A percentile compares a stretch with the other conserved stretches of the same genome.
Evolutionary conservation across 2,888 invertebrate genomes (phyloP).

Genomic region (Dusona sp.): DNA sequence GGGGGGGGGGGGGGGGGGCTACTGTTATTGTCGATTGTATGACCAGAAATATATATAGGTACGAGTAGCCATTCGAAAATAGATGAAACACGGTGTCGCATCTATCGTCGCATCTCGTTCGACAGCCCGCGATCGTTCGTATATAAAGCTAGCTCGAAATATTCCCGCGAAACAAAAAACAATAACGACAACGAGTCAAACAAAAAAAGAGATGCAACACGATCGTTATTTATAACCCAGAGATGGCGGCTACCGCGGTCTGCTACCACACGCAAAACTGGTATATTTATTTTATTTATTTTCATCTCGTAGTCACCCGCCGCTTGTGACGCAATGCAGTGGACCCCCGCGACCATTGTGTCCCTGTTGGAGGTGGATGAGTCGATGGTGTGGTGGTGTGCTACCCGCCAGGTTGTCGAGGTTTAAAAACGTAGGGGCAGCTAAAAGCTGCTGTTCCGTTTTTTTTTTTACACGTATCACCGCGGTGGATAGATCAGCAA

Average conservation of each 20-base stretch:
- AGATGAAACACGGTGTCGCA: slow-evolving; percentile 76
- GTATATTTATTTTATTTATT: slow-evolving; percentile 41
- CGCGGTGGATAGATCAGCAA: slow-evolving; percentile 82
- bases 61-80: slow-evolving; percentile 53
- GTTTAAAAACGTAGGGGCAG: slow-evolving; percentile 54
- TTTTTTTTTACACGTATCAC: slow-evolving; percentile 68
- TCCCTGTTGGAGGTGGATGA: slow-evolving; percentile 28
- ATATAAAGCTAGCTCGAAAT: neutral
- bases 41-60: neutral
- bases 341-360: slow-evolving; percentile 18
- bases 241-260: slow-evolving; percentile 47
- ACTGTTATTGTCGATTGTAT: slow-evolving; percentile 8
- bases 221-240: slow-evolving; percentile 63
- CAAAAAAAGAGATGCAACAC: slow-evolving; percentile 12
- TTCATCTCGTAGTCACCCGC: slow-evolving; percentile 28
- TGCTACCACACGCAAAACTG: slow-evolving; percentile 30
- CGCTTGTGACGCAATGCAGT: slow-evolving; percentile 63
- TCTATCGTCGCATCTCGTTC: slow-evolving; percentile 43
- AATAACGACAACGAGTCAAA: slow-evolving; percentile 5
- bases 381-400: slow-evolving; percentile 25
- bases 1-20: too few species aligned
- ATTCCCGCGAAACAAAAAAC: slow-evolving; percentile 34
- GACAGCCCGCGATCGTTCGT: slow-evolving; percentile 16
- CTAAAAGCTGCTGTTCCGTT: slow-evolving; percentile 34
- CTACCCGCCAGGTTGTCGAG: slow-evolving; percentile 25